Base-by-base conservation (phyloP, 2,888 invertebrate genomes). In the Acleris laterana region DNA sequence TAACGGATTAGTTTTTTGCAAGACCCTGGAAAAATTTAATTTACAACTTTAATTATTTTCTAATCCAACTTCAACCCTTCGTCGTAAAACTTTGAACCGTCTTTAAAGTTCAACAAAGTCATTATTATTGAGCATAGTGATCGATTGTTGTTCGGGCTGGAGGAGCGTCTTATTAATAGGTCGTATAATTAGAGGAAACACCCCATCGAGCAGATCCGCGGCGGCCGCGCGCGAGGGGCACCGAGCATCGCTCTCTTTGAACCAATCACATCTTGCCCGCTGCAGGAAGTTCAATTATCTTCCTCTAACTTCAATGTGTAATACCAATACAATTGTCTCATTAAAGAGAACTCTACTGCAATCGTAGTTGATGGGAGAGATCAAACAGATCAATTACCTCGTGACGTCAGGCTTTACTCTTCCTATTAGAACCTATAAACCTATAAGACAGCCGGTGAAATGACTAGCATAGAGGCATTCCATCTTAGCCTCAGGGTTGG, bases 241-340 rank as follows among this genome's bases (percentile, higher is more conserved):
- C 83, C 82, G 83, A 81, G 70, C 75, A 76, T 69, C 76, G 79
- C 75, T 78, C 81, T 77, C 83, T 84, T 85, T 83, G 84, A 84
- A 85, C 85, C 85, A 89, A 87, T 89, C 85, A 81, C 55, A 50
- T 65, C 65, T 61, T 77, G 78, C 83, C 76, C 81, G 77, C 78
- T 82, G 78, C 92, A 92, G 92, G 92, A 93, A 88, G 89, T 92
- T 92, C 92, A 92, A 93, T 93, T 92, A 91, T 87, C 87, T 88
- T 86, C 88, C 88, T 91, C 88, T 86, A 86, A 85, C 88, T 87
- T 85, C 85, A 89, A 88, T 87, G 81, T 84, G 87, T 87, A 86
- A 89, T 87, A 88, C 88, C 88, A 85, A 87, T 87, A 89, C 89
- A 92, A 92, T 93, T 90, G 90, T 92, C 91, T 90, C 88, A 91